phyloP scores from a whole-genome alignment of 2,888 invertebrate species.

The Nemotelus nigrinus region DNA sequence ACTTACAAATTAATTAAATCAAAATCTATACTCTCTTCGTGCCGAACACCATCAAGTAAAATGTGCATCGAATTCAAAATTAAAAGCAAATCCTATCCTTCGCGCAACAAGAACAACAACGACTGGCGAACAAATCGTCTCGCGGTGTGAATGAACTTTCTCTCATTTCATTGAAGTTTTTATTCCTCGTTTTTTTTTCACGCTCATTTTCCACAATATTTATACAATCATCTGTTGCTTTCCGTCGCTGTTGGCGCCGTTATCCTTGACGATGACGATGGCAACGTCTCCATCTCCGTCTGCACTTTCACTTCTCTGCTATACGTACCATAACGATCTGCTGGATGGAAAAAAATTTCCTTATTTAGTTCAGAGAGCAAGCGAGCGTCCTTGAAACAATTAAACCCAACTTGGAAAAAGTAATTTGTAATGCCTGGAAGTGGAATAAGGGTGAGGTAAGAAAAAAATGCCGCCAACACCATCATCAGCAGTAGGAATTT shows the following conservation, averaged over 20 bases:
- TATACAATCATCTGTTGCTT: slow-evolving; percentile 43
- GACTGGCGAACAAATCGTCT: neutral
- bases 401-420: slow-evolving; percentile 44
- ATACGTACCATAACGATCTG: slow-evolving; percentile 14
- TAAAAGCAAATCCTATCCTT: slow-evolving; percentile 26
- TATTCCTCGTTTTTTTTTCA: neutral
- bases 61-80: neutral
- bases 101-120: neutral
- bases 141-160: slow-evolving; percentile 37
- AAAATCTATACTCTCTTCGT: too few relatives aligned
- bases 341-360: neutral
- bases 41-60: too few relatives aligned
- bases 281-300: slow-evolving; percentile 15
- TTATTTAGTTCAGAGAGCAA: slow-evolving; percentile 33
- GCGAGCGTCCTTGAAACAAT: slow-evolving; percentile 43
- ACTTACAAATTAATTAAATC: neutral
- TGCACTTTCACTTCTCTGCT: slow-evolving; percentile 38
- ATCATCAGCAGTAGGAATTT: neutral
- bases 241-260: slow-evolving; percentile 5
- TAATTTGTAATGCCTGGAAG: slow-evolving; percentile 41
- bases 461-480: slow-evolving; percentile 9
- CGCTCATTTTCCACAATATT: slow-evolving; percentile 40
- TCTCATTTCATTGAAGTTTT: slow-evolving; percentile 24
- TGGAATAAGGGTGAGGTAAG: neutral
- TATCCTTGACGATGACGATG: neutral